Base-by-base conservation (phyloP, 2,797 vertebrate species). In the Macroramphosus scolopax region DNA sequence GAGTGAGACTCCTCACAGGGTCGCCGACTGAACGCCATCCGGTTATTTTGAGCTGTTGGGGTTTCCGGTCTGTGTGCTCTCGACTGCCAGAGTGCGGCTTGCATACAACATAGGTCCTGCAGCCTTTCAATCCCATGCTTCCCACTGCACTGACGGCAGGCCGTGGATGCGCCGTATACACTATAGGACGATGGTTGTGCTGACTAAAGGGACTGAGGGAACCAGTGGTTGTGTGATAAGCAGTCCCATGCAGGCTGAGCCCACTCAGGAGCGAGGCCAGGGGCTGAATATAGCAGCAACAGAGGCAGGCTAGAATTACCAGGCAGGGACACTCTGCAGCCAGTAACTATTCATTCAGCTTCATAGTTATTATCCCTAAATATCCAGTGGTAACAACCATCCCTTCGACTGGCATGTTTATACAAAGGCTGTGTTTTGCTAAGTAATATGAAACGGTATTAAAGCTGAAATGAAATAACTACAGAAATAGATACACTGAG, bases 321-420 rank as follows among this genome's bases (percentile, higher is more conserved):
- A 58, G 47, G 38, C 67, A 58, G 65, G 51, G 62, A 51, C 54
- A 37, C 42, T 2, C 59, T 68, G 69, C 59, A 83, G 61, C 76
- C 74, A 75, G 60, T 71, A 36, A 63, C 77, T 63, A 48, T 75
- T 81, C 75, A 75, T 80, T 80, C 78, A 51, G 65, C 70, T 76
- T 81, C 77, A 72, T 82, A 75, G 77, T 78, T 86, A 87, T 89
- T 87, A 85, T 86, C 81, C 76, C 57, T 80, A 81, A 84, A 84
- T 83, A 83, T 74, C 72, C 74, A 73, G 68, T 66, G 75, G 79
- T 78, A 72, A 80, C 68, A 67, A 57, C 61, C 64, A 48, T 68
- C 48, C 57, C 51, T 71, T 71, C 63, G 71, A 59, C 82, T 72
- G 75, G 61, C 62, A 49, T 82, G 72, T 85, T 84, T 77, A 72